Base-by-base conservation (phyloP, 2,113 vertebrate genomes). In the Cygnus atratus region DNA sequence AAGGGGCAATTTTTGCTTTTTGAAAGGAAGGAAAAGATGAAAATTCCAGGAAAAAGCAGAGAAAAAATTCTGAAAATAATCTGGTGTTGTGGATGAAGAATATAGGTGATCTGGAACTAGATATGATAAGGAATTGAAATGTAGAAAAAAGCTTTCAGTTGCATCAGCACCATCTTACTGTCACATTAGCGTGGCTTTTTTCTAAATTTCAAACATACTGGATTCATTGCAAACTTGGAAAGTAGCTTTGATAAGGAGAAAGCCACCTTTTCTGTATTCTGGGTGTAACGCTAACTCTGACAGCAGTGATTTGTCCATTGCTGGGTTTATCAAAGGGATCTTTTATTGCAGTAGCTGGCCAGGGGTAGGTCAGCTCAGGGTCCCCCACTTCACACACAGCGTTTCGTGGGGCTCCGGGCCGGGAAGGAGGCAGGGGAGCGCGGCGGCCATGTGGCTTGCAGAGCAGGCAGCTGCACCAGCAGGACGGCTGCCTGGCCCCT, bases 321-420 rank as follows among this genome's bases (percentile, higher is more conserved):
- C 63, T 10, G 1, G 41, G 6, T 44, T 22, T 44, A 4, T 29
- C 16, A 2, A 15, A 41, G 33, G 39, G 18, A 6, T 68, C 54
- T 16, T 8, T 2, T 16, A 6, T 18, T 37, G 63, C 1, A 0
- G n/a, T 10, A 3, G 37, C 5, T 21, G 55, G n/a, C 16, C 6
- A 6, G 19, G 35, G 50, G 9, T 24, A 14, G 41, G 15, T 31
- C 7, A 31, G 57, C 57, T 25, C 41, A 9, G 26, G 26, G 71
- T 5, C 26, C 33, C 16, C 4, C 29, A 22, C 7, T 12, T 43
- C 20, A 6, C 13, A 0, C 6, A 18, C 22, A 24, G 15, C 22
- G 1, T 3, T 10, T 4, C 10, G 4, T 22, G 82, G 48, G 59
- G 35, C 66, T 4, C 28, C 39, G 29, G 43, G 54, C 43, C 17